phyloP scores from a whole-genome alignment of 2,888 invertebrate species.

The Ypsolopha sequella region DNA sequence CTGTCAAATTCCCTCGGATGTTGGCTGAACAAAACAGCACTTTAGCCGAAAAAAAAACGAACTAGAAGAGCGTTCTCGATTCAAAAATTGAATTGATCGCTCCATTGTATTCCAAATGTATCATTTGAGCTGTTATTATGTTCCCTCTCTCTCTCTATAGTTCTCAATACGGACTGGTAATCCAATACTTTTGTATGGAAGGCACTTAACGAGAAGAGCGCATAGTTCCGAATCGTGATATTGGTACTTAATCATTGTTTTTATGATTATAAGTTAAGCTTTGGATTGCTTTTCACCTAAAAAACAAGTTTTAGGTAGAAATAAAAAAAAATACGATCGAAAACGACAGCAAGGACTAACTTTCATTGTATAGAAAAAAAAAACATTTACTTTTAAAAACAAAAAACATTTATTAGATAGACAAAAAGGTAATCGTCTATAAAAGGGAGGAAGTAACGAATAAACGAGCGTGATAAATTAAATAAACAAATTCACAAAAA shows the following conservation, averaged over 20 bases:
- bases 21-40: constrained; percentile 70
- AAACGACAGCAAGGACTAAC: constrained; percentile 38
- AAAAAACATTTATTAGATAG: constrained; percentile 32
- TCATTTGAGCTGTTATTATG: constrained; percentile 71
- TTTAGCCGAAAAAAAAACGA: constrained; percentile 55
- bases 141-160: constrained; percentile 53
- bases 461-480: constrained; percentile 67
- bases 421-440: constrained; percentile 61
- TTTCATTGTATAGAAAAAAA: constrained; percentile 36
- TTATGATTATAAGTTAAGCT: neutral
- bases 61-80: constrained; percentile 69
- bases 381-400: constrained; percentile 16
- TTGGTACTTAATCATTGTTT: constrained; percentile 22
- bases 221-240: constrained; percentile 42
- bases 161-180: constrained; percentile 62
- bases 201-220: constrained; percentile 54
- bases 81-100: constrained; percentile 72
- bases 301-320: neutral
- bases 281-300: neutral
- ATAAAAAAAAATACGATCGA: neutral
- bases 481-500: constrained; percentile 68
- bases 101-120: constrained; percentile 71
- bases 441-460: constrained; percentile 59
- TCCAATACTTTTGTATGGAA: constrained; percentile 70
- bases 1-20: constrained; percentile 66